Evolutionary conservation across 2,113 vertebrate species (phyloP), one percentile per base, ranked within the genome.

Genomic region (Hypanus sabinus): DNA sequence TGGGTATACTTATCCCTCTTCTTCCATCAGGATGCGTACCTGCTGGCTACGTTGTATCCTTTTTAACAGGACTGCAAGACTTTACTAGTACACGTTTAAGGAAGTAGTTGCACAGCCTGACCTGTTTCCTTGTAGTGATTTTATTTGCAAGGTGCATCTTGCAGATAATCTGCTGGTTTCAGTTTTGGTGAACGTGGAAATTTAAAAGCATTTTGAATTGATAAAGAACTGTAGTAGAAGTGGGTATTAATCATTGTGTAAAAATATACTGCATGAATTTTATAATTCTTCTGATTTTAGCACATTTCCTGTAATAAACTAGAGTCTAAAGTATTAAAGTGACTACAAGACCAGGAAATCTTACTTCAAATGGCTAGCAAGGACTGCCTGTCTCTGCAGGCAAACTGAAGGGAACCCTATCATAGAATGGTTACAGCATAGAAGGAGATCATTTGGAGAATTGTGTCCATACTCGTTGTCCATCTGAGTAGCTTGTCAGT

Each of bases 21-120:
- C 96, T 99, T 95, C 99, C 98, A 0, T 93, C 96, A 0, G 97
- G 98, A 95, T 99, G 99, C 98, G 96, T 98, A 94, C 97, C 98
- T 0, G 98, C 98, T 9, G 98, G 98, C 16, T 99, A 99, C 94
- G 98, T 98, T 38, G 98, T 99, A 99, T 99, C 98, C 99, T 97
- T 46, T 38, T 93, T 88, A 38, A 57, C 75, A 60, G 9, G 33
- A 57, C 30, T 60, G 18, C 30, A 93, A 93, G 14, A 16, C 30
- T 30, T 2, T 87, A 60, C 46, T 46, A 46, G 46, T 1, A 46
- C 46, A 46, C 46, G 46, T 46, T 46, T 46, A 46, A 46, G 85
- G 30, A 62, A 65, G 57, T 65, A n/a, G 24, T n/a, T 5, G 16
- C 46, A 11, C 90, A 93, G 22, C 27, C 68, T 38, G 10, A 24